A percentile compares a stretch with the other conserved stretches of the same genome.
phyloP scores from a whole-genome alignment of 2,113 vertebrate species.

The Prionailurus viverrinus region DNA sequence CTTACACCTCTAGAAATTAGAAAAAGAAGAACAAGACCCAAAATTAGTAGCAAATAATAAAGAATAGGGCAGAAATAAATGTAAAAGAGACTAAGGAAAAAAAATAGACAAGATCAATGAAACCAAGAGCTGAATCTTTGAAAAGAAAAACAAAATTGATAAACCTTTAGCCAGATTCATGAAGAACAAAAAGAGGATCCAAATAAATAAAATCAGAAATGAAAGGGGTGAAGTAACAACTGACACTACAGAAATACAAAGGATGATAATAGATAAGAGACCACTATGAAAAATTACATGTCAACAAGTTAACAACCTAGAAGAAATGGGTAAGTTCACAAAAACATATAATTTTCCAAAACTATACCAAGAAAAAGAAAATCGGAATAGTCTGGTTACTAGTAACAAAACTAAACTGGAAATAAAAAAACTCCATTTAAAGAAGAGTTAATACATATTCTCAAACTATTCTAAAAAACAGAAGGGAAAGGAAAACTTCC shows the following conservation, averaged over 20 bases:
- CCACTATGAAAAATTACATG: not conserved
- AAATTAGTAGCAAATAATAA: not conserved
- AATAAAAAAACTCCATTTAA: not conserved
- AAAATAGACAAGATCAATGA: not conserved
- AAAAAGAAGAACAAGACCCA: not conserved
- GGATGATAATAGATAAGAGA: not conserved
- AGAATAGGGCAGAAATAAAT: not conserved
- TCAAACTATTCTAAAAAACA: not conserved
- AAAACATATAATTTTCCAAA: not conserved
- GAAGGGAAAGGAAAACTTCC: not conserved
- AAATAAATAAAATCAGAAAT: not conserved
- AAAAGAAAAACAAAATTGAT: not conserved
- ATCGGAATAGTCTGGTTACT: not conserved
- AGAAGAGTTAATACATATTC: not conserved
- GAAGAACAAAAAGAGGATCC: not conserved
- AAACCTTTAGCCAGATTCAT: not conserved
- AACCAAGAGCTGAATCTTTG: not conserved
- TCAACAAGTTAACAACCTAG: not conserved
- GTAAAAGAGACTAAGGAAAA: not conserved
- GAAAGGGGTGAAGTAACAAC: not conserved
- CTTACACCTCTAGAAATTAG: not conserved
- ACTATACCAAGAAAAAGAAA: not conserved
- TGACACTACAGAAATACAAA: not conserved
- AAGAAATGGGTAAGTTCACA: not conserved
- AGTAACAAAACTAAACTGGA: not conserved